Conservation (phyloP, 2,797 vertebrate species). For the Picus viridis region DNA sequence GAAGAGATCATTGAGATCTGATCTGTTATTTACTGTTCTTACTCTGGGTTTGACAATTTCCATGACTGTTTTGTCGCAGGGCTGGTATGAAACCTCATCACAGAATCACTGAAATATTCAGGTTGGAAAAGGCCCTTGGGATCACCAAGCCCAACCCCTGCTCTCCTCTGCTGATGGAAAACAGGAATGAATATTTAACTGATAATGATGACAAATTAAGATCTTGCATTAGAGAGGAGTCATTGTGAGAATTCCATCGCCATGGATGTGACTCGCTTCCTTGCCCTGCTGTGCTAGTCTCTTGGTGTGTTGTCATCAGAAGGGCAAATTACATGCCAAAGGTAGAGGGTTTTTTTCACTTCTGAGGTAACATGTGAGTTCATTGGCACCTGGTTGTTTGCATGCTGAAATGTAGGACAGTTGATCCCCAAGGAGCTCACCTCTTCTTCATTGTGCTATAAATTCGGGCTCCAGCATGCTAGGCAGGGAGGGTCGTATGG, state of each 20-base stretch:
- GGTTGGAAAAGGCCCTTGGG: no score
- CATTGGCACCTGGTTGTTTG: background rate
- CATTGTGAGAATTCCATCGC: background rate
- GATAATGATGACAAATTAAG: slow-evolving; percentile 48
- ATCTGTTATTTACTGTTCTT: slow-evolving; percentile 26
- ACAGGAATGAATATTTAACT: slow-evolving; percentile 65
- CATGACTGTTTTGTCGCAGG: slow-evolving; percentile 41
- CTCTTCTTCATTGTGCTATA: background rate
- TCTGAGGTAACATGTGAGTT: background rate
- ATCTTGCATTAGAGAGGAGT: background rate
- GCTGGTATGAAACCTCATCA: slow-evolving; percentile 46
- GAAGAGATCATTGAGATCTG: background rate
- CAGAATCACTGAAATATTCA: no score
- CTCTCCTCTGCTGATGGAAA: slow-evolving; percentile 60
- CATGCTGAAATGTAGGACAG: background rate
- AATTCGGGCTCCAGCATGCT: background rate
- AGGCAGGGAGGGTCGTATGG: background rate
- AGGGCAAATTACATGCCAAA: background rate
- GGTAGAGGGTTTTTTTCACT: background rate
- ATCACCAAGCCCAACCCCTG: background rate
- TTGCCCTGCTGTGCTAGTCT: background rate
- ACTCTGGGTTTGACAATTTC: slow-evolving; percentile 34
- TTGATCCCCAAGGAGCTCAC: background rate
- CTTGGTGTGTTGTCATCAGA: rapidly evolving
- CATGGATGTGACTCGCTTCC: background rate